These are phyloP conservation scores for Heterotis niloticus DNA, from an alignment of 2,113 vertebrate genomes.

Conservation along the genomic window DNA sequence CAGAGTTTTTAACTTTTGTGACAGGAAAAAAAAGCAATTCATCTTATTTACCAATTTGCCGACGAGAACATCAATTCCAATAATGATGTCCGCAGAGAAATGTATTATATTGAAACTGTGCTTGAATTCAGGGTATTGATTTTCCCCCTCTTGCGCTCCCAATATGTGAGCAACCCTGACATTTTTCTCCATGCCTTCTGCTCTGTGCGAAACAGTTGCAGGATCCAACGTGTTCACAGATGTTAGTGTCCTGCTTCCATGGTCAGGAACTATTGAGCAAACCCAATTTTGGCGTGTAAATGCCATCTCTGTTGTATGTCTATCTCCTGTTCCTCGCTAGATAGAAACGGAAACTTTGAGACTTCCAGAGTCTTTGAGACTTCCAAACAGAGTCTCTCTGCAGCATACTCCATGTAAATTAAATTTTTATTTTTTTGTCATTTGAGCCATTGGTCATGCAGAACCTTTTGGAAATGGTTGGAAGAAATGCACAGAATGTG, in stretches of 20 bases:
- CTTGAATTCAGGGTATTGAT: constrained; percentile 21
- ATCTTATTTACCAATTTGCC: constrained; percentile 24
- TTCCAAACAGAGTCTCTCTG: background rate
- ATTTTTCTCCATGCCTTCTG: background rate
- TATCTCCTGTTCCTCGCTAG: background rate
- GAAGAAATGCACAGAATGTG: background rate
- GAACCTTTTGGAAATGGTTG: background rate
- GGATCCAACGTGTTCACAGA: background rate
- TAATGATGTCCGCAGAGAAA: background rate
- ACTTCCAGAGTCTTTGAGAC: background rate
- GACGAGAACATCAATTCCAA: constrained; percentile 3
- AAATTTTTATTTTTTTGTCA: background rate
- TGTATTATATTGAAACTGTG: constrained; percentile 12
- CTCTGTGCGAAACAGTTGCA: background rate
- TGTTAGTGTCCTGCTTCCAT: background rate
- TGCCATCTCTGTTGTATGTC: background rate
- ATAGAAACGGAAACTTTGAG: background rate
- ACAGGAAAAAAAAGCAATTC: background rate
- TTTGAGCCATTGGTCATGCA: background rate
- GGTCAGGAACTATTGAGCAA: background rate
- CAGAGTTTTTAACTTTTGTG: constrained; percentile 23
- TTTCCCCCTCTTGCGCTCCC: background rate
- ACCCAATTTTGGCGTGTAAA: background rate
- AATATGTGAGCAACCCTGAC: background rate
- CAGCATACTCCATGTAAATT: background rate